These are phyloP conservation scores for Pseudopodoces humilis DNA, from an alignment of 2,113 vertebrate genomes.

Conservation along the genomic window DNA sequence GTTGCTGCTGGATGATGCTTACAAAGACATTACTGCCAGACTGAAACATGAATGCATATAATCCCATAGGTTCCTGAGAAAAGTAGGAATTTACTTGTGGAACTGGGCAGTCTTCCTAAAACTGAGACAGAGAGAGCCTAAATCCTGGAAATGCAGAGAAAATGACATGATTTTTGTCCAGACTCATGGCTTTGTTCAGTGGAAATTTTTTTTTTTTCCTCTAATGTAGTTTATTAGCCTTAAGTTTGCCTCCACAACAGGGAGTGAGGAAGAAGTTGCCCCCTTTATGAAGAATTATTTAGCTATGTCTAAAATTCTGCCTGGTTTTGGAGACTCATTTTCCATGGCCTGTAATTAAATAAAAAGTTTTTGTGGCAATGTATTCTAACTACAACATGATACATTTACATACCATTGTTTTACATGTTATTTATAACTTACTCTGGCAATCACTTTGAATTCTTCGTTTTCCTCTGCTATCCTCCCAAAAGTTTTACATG, in stretches of 20 bases:
- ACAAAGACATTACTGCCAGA: neutral
- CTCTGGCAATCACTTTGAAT: conserved; percentile 22
- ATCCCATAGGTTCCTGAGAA: neutral
- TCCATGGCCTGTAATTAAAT: neutral
- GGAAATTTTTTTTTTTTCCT: neutral
- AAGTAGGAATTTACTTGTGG: neutral
- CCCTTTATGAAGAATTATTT: neutral
- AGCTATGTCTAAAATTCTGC: conserved; percentile 9
- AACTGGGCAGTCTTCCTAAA: neutral
- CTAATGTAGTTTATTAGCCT: neutral
- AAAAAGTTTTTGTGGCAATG: neutral
- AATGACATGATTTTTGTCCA: neutral
- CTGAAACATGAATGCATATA: neutral
- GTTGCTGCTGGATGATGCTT: neutral
- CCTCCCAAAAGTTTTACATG: conserved; percentile 1
- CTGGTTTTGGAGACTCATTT: neutral
- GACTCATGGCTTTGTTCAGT: neutral
- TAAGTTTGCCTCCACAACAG: neutral
- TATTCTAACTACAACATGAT: neutral
- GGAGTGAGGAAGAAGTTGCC: neutral
- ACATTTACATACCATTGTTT: conserved; percentile 11
- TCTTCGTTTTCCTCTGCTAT: conserved; percentile 10
- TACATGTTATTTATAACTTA: neutral
- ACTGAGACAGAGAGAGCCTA: neutral
- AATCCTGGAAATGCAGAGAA: neutral